Percentiles rank a stretch among this genome's conserved stretches.
phyloP scores from a whole-genome alignment of 2,113 vertebrate species.

The Paralichthys olivaceus region DNA sequence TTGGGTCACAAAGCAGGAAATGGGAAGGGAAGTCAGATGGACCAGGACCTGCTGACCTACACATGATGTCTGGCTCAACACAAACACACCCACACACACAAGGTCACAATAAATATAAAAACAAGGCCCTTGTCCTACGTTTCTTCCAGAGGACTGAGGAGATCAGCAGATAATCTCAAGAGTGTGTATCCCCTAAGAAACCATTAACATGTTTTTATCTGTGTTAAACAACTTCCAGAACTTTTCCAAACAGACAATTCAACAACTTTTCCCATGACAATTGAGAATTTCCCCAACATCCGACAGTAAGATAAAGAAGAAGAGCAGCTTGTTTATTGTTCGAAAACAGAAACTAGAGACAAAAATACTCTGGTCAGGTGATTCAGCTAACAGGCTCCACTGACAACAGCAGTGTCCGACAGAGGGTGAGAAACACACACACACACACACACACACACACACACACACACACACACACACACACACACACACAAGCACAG shows the following conservation, averaged over 20 bases:
- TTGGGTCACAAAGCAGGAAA: constrained; percentile 46
- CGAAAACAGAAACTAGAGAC: constrained; percentile 50
- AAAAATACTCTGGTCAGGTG: constrained; percentile 34
- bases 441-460: not conserved
- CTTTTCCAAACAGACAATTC: not conserved
- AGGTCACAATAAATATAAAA: constrained; percentile 21
- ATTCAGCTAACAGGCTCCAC: constrained; percentile 33
- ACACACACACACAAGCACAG: constrained; percentile 36
- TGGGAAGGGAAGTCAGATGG: constrained; percentile 55
- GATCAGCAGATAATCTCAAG: constrained; percentile 1
- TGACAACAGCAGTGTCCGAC: constrained; percentile 36
- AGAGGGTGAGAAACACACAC: constrained; percentile 13
- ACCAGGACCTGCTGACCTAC: constrained; percentile 60
- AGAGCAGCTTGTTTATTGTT: constrained; percentile 42
- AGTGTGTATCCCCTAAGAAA: not conserved
- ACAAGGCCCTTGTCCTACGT: constrained; percentile 49
- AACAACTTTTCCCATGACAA: not conserved
- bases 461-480: not conserved
- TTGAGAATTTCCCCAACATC: constrained; percentile 9
- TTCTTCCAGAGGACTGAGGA: not conserved
- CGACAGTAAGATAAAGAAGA: constrained; percentile 6
- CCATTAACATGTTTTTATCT: not conserved
- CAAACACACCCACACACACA: constrained; percentile 9
- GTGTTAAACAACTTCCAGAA: not conserved
- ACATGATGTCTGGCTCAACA: constrained; percentile 31